Conservation (phyloP, 2,113 vertebrate species). For the Galeopterus variegatus region DNA sequence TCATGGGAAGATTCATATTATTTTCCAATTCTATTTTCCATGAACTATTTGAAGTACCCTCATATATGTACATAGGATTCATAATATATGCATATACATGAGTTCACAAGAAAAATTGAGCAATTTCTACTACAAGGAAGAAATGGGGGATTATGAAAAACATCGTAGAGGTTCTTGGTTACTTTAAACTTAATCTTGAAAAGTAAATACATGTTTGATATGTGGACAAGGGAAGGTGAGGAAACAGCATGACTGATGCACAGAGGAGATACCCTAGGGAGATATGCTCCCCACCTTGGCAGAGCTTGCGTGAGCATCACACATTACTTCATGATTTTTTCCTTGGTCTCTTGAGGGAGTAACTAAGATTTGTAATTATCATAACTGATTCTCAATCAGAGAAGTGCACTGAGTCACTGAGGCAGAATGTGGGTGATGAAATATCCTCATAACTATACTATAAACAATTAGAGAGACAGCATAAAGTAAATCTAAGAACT, state of each 20-base stretch:
- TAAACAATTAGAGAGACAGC: not conserved
- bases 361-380: not conserved
- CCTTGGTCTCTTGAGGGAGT: not conserved
- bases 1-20: too few relatives aligned
- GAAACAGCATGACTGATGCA: not conserved
- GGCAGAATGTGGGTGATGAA: not conserved
- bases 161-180: not conserved
- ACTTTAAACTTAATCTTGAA: constrained; percentile 28
- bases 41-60: too few relatives aligned
- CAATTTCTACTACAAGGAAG: not conserved
- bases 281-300: not conserved
- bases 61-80: not conserved
- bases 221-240: not conserved
- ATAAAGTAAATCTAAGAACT: not conserved
- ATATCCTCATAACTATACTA: too few relatives aligned
- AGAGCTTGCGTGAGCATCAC: not conserved
- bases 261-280: not conserved
- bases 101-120: not conserved
- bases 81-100: not conserved
- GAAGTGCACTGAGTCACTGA: not conserved
- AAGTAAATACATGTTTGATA: not conserved
- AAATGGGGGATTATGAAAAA: not conserved
- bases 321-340: not conserved
- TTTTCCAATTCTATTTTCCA: too few relatives aligned
- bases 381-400: not conserved